A percentile compares a stretch with the other conserved stretches of the same genome.
Conservation (phyloP, 2,888 invertebrate genomes). For the Ferrisia virgata region DNA sequence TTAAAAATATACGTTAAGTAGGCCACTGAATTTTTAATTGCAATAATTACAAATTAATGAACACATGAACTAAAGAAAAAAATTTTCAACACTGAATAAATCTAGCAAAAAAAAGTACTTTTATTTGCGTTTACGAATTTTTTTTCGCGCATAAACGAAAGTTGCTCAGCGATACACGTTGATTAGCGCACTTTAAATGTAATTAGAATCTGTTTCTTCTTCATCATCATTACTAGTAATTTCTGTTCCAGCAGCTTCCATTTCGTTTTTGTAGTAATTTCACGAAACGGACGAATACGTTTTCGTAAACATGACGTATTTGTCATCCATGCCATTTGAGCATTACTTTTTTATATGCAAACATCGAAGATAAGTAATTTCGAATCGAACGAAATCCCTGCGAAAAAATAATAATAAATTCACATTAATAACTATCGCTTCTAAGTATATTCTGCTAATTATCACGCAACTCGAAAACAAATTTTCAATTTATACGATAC, state of each 20-base stretch:
- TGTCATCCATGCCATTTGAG: conserved; percentile 26
- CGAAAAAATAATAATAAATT: not conserved
- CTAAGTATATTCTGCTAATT: not conserved
- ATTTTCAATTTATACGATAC: not conserved
- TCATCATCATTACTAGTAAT: conserved; percentile 30
- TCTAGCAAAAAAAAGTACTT: not conserved
- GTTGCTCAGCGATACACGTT: conserved; percentile 2
- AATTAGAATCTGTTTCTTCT: conserved; percentile 27
- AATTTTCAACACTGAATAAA: not conserved
- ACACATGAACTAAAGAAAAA: conserved; percentile 7
- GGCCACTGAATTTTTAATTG: conserved; percentile 27
- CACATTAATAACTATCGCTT: not conserved
- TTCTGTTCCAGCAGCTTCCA: conserved; percentile 35
- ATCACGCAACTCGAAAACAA: not conserved
- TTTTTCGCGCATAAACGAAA: not conserved
- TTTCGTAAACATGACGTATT: not conserved
- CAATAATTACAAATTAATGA: conserved; percentile 31
- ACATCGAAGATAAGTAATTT: conserved; percentile 1
- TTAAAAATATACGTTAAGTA: conserved; percentile 16
- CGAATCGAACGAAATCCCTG: not conserved
- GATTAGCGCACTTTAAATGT: conserved; percentile 22
- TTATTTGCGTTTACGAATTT: not conserved
- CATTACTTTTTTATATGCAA: conserved; percentile 4
- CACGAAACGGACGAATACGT: not conserved
- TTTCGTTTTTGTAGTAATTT: conserved; percentile 18